Percentiles rank a stretch among this genome's conserved stretches.
Conservation (phyloP, 2,888 invertebrate genomes). For the Drosophila prolongata region DNA sequence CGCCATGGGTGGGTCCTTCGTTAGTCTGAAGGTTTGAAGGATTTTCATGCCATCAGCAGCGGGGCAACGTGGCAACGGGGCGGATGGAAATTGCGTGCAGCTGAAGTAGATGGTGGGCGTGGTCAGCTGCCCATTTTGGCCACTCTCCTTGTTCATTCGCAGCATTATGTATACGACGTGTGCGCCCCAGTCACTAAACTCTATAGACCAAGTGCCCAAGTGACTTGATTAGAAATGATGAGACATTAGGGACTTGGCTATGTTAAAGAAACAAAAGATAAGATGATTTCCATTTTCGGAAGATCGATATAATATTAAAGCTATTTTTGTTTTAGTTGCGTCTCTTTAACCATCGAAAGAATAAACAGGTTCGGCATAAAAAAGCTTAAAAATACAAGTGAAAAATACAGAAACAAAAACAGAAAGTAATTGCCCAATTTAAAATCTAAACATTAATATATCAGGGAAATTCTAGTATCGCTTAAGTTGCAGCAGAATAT, state of each 20-base stretch:
- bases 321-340: no score
- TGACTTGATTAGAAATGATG: neutral
- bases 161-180: constrained; percentile 7
- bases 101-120: constrained; percentile 5
- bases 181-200: neutral
- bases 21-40: constrained; percentile 43
- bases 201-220: neutral
- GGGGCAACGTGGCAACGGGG: neutral
- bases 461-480: no score
- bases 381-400: no score
- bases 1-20: constrained; percentile 29
- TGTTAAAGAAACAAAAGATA: no score
- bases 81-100: constrained; percentile 43
- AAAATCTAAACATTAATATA: no score
- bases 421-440: no score
- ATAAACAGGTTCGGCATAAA: no score
- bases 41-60: constrained; percentile 10
- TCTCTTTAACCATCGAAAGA: no score
- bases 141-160: neutral
- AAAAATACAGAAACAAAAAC: no score
- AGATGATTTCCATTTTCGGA: no score
- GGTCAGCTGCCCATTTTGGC: constrained; percentile 7
- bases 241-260: neutral
- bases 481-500: no score
- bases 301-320: no score